phyloP scores from a whole-genome alignment of 2,113 vertebrate genomes.

The Alces alces region DNA sequence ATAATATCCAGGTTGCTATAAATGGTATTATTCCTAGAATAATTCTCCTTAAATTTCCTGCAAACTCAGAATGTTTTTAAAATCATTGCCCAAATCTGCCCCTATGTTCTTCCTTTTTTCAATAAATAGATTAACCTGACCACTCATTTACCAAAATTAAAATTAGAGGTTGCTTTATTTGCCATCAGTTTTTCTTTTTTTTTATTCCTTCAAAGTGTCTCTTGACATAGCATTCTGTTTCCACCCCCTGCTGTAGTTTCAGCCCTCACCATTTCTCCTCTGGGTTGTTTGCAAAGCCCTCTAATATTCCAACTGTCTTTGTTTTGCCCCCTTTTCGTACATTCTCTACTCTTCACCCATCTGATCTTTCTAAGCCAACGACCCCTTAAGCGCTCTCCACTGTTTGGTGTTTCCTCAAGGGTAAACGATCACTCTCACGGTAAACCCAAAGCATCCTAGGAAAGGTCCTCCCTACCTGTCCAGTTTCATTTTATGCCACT shows the following conservation, averaged over 20 bases:
- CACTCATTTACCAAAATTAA: neutral
- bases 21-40: neutral
- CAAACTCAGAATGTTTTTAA: neutral
- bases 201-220: neutral
- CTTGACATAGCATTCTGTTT: neutral
- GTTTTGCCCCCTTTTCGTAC: neutral
- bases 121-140: neutral
- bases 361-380: neutral
- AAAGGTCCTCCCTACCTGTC: neutral
- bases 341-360: neutral
- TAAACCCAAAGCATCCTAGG: neutral
- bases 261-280: neutral
- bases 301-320: neutral
- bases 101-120: neutral
- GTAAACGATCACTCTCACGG: neutral
- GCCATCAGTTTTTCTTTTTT: neutral
- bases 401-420: neutral
- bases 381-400: neutral
- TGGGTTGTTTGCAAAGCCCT: neutral
- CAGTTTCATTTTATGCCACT: neutral
- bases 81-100: neutral
- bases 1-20: neutral
- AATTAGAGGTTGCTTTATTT: neutral
- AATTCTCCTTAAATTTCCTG: neutral
- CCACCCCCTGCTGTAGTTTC: fast-evolving